phyloP scores from a whole-genome alignment of 2,797 vertebrate species.

The Clarias platycephalus region DNA sequence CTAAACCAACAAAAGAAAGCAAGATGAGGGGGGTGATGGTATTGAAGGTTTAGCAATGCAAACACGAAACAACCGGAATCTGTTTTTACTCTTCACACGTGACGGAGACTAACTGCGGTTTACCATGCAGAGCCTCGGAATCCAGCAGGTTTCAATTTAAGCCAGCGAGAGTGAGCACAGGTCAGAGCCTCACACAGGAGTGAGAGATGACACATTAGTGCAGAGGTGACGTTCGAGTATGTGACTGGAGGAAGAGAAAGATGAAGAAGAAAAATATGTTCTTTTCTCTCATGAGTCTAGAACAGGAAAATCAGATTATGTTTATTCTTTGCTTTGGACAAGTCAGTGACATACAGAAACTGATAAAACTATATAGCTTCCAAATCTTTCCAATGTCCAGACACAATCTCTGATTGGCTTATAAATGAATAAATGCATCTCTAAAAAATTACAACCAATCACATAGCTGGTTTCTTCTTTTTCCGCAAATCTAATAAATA shows the following conservation, averaged over 20 bases:
- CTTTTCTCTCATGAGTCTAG: not conserved
- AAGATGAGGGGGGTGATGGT: not conserved
- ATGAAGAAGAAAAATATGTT: too few relatives aligned
- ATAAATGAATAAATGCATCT: not conserved
- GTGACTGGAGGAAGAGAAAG: not conserved
- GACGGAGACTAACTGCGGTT: slow-evolving; percentile 5
- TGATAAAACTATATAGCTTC: not conserved
- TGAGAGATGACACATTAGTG: slow-evolving; percentile 45
- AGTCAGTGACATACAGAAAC: not conserved
- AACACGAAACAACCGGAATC: slow-evolving; percentile 10
- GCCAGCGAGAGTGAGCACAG: not conserved
- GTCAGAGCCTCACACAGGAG: slow-evolving; percentile 32
- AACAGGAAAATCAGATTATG: not conserved
- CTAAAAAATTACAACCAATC: not conserved
- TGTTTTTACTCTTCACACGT: slow-evolving; percentile 24
- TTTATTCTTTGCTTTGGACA: not conserved
- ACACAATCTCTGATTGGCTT: not conserved
- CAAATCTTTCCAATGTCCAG: not conserved
- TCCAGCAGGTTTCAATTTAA: slow-evolving; percentile 25
- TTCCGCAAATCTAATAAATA: not conserved
- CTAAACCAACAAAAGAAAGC: slow-evolving; percentile 14
- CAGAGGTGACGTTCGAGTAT: slow-evolving; percentile 42
- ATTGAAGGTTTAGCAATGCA: not conserved
- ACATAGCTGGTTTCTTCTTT: not conserved
- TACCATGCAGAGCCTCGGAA: not conserved